These are phyloP conservation scores for Camponotus floridanus DNA, from an alignment of 1,140 invertebrate genomes.

Conservation along the genomic window DNA sequence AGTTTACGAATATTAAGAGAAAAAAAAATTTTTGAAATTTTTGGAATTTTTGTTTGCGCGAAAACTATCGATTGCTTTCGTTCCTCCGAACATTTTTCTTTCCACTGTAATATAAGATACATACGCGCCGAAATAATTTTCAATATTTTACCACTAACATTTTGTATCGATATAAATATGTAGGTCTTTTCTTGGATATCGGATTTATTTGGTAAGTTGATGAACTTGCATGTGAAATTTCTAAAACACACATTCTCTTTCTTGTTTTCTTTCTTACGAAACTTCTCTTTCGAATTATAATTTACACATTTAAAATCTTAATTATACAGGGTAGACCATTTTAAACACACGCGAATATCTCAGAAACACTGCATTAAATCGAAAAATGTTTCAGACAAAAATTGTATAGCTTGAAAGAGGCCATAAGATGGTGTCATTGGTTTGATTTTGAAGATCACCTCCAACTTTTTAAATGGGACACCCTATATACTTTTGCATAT, in stretches of 20 bases:
- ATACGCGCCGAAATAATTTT: neutral
- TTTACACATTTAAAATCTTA: neutral
- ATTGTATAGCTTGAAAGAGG: no score
- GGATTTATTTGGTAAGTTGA: conserved; percentile 35
- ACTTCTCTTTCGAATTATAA: neutral
- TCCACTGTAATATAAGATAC: neutral
- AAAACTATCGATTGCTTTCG: neutral
- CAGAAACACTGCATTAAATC: no score
- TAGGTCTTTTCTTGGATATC: conserved; percentile 32
- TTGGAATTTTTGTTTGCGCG: neutral
- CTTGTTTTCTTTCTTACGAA: neutral
- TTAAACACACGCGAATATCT: no score
- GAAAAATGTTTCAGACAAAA: no score
- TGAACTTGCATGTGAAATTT: neutral
- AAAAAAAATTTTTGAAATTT: neutral
- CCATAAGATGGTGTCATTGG: no score
- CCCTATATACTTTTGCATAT: no score
- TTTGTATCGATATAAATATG: neutral
- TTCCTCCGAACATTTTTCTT: neutral
- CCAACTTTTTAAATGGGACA: no score
- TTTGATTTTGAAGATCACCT: no score
- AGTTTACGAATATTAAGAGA: neutral
- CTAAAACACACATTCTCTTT: neutral
- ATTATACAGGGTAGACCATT: no score
- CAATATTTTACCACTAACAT: conserved; percentile 2